These are phyloP conservation scores for Spilarctia lutea DNA, from an alignment of 2,888 invertebrate genomes.

Conservation along the genomic window DNA sequence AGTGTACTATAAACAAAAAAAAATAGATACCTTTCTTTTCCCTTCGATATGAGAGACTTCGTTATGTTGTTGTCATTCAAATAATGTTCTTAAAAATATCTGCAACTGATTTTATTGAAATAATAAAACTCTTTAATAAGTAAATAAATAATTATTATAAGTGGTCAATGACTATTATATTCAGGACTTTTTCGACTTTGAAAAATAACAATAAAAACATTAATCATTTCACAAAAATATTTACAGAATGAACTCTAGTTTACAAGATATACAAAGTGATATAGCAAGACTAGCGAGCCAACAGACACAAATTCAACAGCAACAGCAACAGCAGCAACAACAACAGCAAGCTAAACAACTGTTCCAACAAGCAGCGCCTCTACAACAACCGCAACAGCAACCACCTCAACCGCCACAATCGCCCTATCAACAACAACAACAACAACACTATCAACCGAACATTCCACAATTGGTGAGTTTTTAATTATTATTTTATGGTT, in stretches of 20 bases:
- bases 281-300: conserved; percentile 95
- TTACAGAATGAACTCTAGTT: conserved; percentile 95
- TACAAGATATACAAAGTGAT: conserved; percentile 97
- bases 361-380: conserved; percentile 76
- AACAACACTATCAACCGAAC: conserved; percentile 79
- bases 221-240: conserved; percentile 13
- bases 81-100: background rate
- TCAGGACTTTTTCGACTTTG: too few relatives aligned
- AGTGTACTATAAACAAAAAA: too few relatives aligned
- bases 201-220: background rate
- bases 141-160: too few relatives aligned
- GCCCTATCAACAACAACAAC: conserved; percentile 67
- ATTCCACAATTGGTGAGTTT: conserved; percentile 85
- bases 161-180: too few relatives aligned
- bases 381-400: conserved; percentile 71
- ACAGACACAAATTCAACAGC: conserved; percentile 78
- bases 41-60: too few relatives aligned
- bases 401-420: conserved; percentile 80
- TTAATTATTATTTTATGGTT: conserved; percentile 9
- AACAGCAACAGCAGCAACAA: conserved; percentile 80
- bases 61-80: too few relatives aligned
- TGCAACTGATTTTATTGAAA: background rate
- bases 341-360: conserved; percentile 82
- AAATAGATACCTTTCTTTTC: background rate
- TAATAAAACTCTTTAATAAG: background rate